These are phyloP conservation scores for Triplophysa rosa DNA, from an alignment of 2,113 vertebrate genomes.

Conservation along the genomic window DNA sequence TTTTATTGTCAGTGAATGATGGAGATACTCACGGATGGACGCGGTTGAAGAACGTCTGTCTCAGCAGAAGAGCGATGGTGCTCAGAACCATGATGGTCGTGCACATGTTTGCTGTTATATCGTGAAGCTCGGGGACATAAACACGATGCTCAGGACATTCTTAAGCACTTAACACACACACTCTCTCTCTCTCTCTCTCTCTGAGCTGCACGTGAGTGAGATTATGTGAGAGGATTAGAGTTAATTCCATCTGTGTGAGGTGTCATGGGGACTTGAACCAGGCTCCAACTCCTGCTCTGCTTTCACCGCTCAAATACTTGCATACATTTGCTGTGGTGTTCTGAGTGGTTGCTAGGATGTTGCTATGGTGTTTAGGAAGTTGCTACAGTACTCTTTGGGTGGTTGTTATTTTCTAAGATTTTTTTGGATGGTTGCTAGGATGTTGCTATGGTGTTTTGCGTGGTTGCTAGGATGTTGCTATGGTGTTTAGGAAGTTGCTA, in stretches of 20 bases:
- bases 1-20: background rate
- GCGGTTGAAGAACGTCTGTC: slow-evolving; percentile 49
- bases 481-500: background rate
- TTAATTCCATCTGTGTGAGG: slow-evolving; percentile 30
- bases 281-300: background rate
- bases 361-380: background rate
- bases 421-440: background rate
- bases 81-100: slow-evolving; percentile 73
- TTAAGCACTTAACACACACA: background rate
- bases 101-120: slow-evolving; percentile 66
- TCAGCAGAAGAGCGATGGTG: slow-evolving; percentile 63
- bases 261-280: background rate
- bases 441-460: background rate
- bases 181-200: background rate
- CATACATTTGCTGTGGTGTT: background rate
- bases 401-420: background rate
- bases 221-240: slow-evolving; percentile 44
- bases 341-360: background rate
- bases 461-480: background rate
- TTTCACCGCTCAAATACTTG: too few species aligned
- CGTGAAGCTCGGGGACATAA: background rate
- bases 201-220: slow-evolving; percentile 5
- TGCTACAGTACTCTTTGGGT: background rate
- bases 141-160: background rate
- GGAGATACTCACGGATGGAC: slow-evolving; percentile 55